A percentile compares a stretch with the other conserved stretches of the same genome.
Conservation (phyloP, 1,140 invertebrate genomes). For the Sycophila sp. region DNA sequence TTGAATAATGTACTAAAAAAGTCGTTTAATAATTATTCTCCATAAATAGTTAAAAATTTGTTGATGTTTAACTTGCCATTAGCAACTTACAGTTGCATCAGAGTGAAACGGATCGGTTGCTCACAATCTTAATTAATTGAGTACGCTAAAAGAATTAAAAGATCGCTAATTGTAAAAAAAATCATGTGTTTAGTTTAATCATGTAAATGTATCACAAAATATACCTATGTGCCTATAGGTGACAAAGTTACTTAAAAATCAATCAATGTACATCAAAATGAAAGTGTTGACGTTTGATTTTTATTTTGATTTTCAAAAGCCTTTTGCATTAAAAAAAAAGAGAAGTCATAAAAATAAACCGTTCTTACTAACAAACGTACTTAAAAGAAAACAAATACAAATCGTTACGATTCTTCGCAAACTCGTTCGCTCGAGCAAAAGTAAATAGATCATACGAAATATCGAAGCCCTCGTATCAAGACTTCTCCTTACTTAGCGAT, state of each 20-base stretch:
- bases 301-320: background rate
- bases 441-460: background rate
- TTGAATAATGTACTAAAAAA: conserved; percentile 12
- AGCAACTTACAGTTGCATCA: too few relatives aligned
- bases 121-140: background rate
- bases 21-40: background rate
- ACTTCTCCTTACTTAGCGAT: background rate
- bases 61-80: too few relatives aligned
- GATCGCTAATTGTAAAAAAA: background rate
- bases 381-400: background rate
- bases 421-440: background rate
- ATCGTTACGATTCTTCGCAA: background rate
- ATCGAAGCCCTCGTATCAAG: background rate
- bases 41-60: background rate
- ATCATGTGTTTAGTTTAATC: background rate
- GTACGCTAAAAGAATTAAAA: background rate
- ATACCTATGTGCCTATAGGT: conserved; percentile 10
- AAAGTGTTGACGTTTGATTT: conserved; percentile 8
- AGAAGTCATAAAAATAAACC: background rate
- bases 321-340: background rate
- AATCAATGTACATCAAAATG: conserved; percentile 5
- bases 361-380: background rate
- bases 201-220: conserved; percentile 3
- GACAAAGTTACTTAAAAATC: conserved; percentile 3
- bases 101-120: too few relatives aligned